phyloP scores from a whole-genome alignment of 2,113 vertebrate species.

The Thymallus thymallus region DNA sequence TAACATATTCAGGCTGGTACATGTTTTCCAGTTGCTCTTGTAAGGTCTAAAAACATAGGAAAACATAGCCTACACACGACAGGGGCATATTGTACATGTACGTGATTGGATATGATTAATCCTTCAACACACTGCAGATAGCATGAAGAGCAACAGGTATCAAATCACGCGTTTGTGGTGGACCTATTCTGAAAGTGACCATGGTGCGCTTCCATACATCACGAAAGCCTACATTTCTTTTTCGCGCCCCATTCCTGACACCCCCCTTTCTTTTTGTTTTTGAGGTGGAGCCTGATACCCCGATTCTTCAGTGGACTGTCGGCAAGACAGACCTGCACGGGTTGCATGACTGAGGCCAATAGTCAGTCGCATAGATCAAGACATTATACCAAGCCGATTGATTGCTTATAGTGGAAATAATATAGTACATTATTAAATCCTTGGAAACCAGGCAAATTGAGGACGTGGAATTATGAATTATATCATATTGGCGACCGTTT shows the following conservation, averaged over 20 bases:
- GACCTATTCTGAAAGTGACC: too few relatives aligned
- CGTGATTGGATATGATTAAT: not conserved
- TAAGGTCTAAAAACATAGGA: not conserved
- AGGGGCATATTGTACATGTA: too few relatives aligned
- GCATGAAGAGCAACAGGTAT: not conserved
- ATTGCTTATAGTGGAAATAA: not conserved
- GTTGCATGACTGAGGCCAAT: conserved; percentile 30
- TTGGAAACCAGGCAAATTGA: not conserved
- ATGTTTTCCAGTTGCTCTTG: not conserved
- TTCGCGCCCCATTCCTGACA: conserved; percentile 18
- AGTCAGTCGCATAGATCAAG: conserved; percentile 37
- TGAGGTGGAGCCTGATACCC: conserved; percentile 69
- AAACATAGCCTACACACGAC: not conserved
- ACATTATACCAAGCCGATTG: conserved; percentile 18
- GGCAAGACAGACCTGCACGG: conserved; percentile 42
- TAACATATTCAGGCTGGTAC: not conserved
- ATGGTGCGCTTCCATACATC: too few relatives aligned
- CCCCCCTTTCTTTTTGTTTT: conserved; percentile 46
- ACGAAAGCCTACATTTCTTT: conserved; percentile 3
- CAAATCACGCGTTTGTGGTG: not conserved
- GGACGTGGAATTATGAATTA: conserved; percentile 59
- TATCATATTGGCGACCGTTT: conserved; percentile 53
- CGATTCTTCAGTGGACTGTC: conserved; percentile 47
- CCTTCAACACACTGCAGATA: not conserved
- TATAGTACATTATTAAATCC: not conserved